phyloP scores from a whole-genome alignment of 2,888 invertebrate species.

The Ctena decussata region DNA sequence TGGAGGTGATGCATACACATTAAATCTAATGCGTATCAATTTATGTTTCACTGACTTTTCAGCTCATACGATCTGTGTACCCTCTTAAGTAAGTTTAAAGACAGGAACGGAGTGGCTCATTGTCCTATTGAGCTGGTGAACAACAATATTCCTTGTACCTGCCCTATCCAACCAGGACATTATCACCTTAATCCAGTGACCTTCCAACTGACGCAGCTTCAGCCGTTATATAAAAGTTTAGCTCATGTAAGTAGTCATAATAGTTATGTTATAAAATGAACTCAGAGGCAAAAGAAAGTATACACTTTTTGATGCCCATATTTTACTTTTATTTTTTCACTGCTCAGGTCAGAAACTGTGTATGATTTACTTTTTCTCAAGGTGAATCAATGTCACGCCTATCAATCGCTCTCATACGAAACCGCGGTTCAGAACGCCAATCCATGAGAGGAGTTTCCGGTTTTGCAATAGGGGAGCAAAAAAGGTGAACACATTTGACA shows the following conservation, averaged over 20 bases:
- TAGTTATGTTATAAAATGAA: neutral
- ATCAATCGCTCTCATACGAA: too few species aligned
- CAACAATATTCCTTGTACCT: neutral
- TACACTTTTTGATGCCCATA: neutral
- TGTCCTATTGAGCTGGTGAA: neutral
- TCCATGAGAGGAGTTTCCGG: too few species aligned
- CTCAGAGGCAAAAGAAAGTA: neutral
- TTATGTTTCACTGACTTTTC: too few species aligned
- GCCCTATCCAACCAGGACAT: neutral
- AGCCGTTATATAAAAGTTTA: neutral
- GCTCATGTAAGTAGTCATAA: neutral
- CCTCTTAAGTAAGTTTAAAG: neutral
- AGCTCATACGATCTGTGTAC: neutral
- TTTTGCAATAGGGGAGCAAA: too few species aligned
- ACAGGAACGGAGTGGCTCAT: neutral
- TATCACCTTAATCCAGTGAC: neutral
- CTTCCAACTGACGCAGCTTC: neutral
- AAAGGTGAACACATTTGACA: too few species aligned
- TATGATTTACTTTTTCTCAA: neutral
- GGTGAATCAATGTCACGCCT: too few species aligned
- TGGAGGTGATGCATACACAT: too few species aligned
- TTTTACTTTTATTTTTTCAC: neutral
- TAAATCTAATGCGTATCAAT: too few species aligned
- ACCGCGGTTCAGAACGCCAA: too few species aligned
- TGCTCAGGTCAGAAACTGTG: neutral